Conservation (phyloP, 37 sponge, comb jelly and placozoan species). For the Axinella damicornis region DNA sequence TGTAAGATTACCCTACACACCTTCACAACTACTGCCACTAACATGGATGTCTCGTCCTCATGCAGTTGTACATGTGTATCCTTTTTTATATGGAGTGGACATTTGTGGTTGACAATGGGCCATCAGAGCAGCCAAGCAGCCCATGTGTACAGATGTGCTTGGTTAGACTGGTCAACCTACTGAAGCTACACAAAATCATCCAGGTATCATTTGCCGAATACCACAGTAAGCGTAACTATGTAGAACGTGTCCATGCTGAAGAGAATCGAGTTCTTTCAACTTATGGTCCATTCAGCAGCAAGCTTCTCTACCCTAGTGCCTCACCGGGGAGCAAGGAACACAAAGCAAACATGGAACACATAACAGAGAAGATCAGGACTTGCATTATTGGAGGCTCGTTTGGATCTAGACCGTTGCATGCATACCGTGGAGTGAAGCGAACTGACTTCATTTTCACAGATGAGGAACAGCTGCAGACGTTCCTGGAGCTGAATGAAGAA, state of each 20-base stretch:
- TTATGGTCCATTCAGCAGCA: conserved; percentile 1
- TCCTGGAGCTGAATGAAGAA: not conserved
- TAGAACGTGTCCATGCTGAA: conserved; percentile 11
- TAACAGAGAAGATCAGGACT: not conserved
- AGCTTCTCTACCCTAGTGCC: no score
- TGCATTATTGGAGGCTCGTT: not conserved
- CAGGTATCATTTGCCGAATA: not conserved
- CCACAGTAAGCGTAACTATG: conserved; percentile 12
- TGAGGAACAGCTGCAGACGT: conserved; percentile 3
- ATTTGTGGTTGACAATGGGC: conserved; percentile 30
- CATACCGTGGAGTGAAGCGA: no score
- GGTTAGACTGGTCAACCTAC: no score
- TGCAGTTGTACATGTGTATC: no score
- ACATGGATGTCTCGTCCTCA: no score
- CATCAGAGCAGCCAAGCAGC: conserved; percentile 18
- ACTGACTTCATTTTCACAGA: not conserved
- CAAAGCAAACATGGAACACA: not conserved
- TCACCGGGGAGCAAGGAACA: not conserved
- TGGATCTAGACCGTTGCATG: not conserved
- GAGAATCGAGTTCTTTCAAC: conserved; percentile 14
- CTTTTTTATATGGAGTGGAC: no score
- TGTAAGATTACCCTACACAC: no score
- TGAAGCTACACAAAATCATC: no score
- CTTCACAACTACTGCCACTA: no score
- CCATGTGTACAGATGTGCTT: not conserved